These are phyloP conservation scores for Spodoptera exigua DNA, from an alignment of 2,888 invertebrate species.

Conservation along the genomic window DNA sequence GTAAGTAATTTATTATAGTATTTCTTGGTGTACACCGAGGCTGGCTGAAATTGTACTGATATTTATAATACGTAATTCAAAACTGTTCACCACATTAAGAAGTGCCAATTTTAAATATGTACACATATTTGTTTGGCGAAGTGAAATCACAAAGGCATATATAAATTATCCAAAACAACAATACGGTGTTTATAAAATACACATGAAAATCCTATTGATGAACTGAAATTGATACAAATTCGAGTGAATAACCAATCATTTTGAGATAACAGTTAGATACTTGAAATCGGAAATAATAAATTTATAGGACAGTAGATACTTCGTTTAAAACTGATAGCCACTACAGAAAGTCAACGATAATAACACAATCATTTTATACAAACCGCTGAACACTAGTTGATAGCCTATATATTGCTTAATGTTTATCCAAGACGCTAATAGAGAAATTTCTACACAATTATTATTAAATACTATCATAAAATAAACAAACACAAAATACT, in stretches of 20 bases:
- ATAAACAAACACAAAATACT: slow-evolving; percentile 45
- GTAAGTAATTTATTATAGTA: slow-evolving; percentile 7
- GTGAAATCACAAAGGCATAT: too few relatives aligned
- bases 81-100: too few relatives aligned
- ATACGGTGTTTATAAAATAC: background rate
- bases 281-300: slow-evolving; percentile 20
- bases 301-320: slow-evolving; percentile 5
- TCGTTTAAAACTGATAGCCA: slow-evolving; percentile 18
- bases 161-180: too few relatives aligned
- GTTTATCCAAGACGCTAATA: slow-evolving; percentile 46
- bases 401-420: slow-evolving; percentile 48
- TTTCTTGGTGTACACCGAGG: too few relatives aligned
- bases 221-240: background rate
- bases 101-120: too few relatives aligned
- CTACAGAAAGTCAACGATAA: slow-evolving; percentile 25
- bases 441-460: slow-evolving; percentile 53
- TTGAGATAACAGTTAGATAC: slow-evolving; percentile 21
- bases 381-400: slow-evolving; percentile 37
- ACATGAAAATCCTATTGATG: background rate
- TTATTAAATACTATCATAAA: slow-evolving; percentile 43
- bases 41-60: too few relatives aligned
- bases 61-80: too few relatives aligned
- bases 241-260: slow-evolving; percentile 3
- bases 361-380: slow-evolving; percentile 41
- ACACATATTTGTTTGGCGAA: too few relatives aligned